Evolutionary conservation across 2,113 vertebrate species (phyloP).

Genomic region (Arvicanthis niloticus): DNA sequence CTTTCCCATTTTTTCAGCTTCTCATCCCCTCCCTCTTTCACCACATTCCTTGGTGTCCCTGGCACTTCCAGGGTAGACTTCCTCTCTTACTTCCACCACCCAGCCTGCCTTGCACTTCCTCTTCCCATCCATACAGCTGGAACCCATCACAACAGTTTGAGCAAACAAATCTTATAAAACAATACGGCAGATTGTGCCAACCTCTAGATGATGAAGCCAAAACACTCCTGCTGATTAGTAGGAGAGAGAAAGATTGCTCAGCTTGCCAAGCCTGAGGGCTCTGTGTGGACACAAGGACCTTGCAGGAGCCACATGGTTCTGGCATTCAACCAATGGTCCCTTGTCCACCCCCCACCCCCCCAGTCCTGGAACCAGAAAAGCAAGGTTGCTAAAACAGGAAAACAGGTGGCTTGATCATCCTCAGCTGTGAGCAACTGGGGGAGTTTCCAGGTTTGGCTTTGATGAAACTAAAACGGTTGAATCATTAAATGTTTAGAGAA

Average conservation of each 20-base stretch:
- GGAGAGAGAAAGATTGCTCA: not conserved
- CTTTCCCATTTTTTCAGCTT: not conserved
- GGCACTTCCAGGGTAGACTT: not conserved
- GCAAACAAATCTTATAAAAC: conserved; percentile 8
- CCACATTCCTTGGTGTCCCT: not conserved
- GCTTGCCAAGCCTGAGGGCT: not conserved
- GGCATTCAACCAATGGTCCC: not conserved
- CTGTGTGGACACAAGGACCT: not conserved
- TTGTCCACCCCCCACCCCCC: not conserved
- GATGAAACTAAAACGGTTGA: conserved; percentile 66
- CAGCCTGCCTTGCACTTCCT: not conserved
- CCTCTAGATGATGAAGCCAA: not conserved
- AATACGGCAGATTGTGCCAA: not conserved
- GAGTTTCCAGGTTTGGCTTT: conserved; percentile 54
- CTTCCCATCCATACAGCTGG: conserved; percentile 10
- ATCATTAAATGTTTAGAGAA: conserved; percentile 70
- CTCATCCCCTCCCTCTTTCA: not conserved
- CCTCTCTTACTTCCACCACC: not conserved
- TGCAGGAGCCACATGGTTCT: not conserved
- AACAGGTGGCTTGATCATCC: not conserved
- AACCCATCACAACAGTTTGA: conserved; percentile 58
- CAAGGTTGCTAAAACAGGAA: not conserved
- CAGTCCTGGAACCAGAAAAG: not conserved
- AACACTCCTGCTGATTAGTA: not conserved
- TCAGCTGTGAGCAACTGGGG: not conserved